Conservation (phyloP, 1,140 invertebrate species). For the Lepidotrigona ventralis region DNA sequence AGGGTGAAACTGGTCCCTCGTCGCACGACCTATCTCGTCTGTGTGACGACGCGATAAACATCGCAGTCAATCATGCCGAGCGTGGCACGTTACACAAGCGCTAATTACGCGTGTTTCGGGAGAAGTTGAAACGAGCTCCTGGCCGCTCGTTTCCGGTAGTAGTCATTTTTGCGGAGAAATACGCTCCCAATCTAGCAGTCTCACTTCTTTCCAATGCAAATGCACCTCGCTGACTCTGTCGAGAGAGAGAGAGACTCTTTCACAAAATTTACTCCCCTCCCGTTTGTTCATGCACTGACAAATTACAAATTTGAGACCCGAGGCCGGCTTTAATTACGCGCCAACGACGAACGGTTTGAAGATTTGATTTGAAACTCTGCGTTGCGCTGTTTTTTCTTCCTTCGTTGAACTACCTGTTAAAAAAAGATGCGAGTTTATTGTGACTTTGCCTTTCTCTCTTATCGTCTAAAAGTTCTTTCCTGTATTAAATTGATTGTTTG, state of each 20-base stretch:
- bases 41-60: conserved; percentile 1
- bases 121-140: background rate
- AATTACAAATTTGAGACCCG: no score
- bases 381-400: no score
- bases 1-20: background rate
- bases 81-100: background rate
- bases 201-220: background rate
- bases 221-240: background rate
- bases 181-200: background rate
- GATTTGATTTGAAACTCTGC: no score
- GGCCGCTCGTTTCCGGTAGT: background rate
- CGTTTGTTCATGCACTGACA: no score
- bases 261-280: background rate
- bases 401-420: no score
- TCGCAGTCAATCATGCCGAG: background rate
- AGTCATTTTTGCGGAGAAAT: background rate
- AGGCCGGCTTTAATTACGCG: no score
- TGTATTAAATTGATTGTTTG: no score
- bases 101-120: background rate
- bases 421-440: no score
- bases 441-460: no score
- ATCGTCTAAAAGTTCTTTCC: no score
- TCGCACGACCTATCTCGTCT: background rate
- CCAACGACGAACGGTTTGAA: no score
- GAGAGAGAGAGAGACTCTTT: no score